These are phyloP conservation scores for Sebastes hopkinsi DNA, from an alignment of 2,797 vertebrate species.

Conservation along the genomic window DNA sequence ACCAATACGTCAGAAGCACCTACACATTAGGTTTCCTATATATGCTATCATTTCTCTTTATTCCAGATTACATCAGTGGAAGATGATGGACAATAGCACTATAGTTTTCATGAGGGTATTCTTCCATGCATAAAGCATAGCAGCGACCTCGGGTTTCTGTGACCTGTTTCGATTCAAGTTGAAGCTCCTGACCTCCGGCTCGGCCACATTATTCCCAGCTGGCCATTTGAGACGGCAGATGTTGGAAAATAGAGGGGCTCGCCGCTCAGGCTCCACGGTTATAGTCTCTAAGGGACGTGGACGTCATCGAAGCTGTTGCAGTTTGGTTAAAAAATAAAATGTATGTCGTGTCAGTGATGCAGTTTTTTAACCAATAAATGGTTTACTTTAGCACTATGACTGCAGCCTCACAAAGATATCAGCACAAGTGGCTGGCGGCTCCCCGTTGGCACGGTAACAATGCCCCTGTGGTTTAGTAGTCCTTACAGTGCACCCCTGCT, in stretches of 20 bases:
- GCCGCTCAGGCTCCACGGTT: constrained; percentile 12
- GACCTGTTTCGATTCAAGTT: constrained; percentile 45
- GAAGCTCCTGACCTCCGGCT: constrained; percentile 41
- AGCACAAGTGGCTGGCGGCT: constrained; percentile 17
- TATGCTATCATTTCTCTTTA: not conserved
- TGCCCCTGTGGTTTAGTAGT: constrained; percentile 61
- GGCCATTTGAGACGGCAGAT: constrained; percentile 57
- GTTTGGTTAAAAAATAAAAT: constrained; percentile 1
- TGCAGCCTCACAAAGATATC: constrained; percentile 43
- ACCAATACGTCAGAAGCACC: not conserved
- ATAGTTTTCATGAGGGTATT: constrained; percentile 23
- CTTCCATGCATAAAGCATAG: constrained; percentile 14
- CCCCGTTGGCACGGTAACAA: constrained; percentile 56
- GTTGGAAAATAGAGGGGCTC: constrained; percentile 43
- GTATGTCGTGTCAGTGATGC: not conserved
- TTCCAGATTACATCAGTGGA: not conserved
- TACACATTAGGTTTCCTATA: not conserved
- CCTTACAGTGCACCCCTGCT: constrained; percentile 60
- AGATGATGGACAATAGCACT: constrained; percentile 14
- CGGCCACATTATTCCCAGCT: constrained; percentile 43
- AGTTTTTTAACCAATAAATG: not conserved
- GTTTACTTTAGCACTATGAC: not conserved
- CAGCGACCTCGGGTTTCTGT: constrained; percentile 35
- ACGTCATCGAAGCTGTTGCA: constrained; percentile 18
- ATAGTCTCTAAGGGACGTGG: constrained; percentile 35